Conservation (phyloP, 2,888 invertebrate species). For the Thymelicus lineola region DNA sequence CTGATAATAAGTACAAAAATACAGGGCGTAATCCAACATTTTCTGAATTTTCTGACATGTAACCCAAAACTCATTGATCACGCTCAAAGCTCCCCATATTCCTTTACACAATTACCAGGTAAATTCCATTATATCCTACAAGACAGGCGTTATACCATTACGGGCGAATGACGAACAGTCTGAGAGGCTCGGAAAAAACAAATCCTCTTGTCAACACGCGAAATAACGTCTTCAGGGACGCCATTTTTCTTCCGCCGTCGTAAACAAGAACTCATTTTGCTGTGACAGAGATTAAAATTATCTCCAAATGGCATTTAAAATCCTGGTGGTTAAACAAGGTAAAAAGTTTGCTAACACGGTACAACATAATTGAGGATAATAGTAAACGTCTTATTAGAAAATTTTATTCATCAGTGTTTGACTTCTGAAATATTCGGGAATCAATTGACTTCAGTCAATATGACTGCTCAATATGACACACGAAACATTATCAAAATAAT, state of each 20-base stretch:
- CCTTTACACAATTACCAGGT: slow-evolving; percentile 37
- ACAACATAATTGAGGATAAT: not conserved
- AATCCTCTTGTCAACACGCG: slow-evolving; percentile 70
- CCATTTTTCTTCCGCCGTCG: slow-evolving; percentile 57
- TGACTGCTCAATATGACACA: too few relatives aligned
- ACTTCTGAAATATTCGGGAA: too few relatives aligned
- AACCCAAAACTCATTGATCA: slow-evolving; percentile 23
- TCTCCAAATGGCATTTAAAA: slow-evolving; percentile 25
- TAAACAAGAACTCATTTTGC: slow-evolving; percentile 50
- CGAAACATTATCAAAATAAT: too few relatives aligned
- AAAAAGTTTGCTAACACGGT: not conserved
- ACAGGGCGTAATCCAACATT: slow-evolving; percentile 1
- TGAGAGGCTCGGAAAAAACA: slow-evolving; percentile 57
- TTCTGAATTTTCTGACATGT: not conserved
- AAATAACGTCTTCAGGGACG: slow-evolving; percentile 57
- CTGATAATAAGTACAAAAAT: not conserved
- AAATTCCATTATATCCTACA: slow-evolving; percentile 41
- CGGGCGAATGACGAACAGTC: slow-evolving; percentile 42
- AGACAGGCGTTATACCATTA: slow-evolving; percentile 37
- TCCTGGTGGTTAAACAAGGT: slow-evolving; percentile 10
- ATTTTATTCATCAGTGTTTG: not conserved
- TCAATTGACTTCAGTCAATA: too few relatives aligned
- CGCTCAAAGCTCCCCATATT: slow-evolving; percentile 25
- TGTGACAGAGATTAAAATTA: slow-evolving; percentile 34
- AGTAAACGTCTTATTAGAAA: not conserved